Conservation (phyloP, 2,113 vertebrate species). For the Conger conger region DNA sequence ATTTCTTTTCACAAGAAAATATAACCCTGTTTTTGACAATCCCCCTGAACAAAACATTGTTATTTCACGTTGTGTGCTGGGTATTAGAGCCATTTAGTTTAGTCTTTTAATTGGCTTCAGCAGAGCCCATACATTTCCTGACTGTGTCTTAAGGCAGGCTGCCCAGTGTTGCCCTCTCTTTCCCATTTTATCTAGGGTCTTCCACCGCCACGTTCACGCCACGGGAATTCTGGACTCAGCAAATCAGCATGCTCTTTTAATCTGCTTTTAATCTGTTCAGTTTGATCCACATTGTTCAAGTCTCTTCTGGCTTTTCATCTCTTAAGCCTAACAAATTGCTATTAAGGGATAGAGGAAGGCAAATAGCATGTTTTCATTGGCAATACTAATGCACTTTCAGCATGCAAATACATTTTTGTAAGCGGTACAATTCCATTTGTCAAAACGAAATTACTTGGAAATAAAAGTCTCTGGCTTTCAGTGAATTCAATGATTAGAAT, state of each 20-base stretch:
- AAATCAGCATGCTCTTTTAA: neutral
- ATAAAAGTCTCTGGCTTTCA: neutral
- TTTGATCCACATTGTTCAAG: neutral
- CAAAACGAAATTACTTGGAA: neutral
- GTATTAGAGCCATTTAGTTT: conserved; percentile 22
- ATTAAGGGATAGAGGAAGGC: neutral
- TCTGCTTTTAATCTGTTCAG: neutral
- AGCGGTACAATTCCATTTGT: too few relatives aligned
- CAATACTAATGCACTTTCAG: too few relatives aligned
- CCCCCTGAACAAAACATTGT: conserved; percentile 48
- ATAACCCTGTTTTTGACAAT: conserved; percentile 48
- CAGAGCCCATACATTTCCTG: conserved; percentile 36
- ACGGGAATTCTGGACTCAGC: conserved; percentile 20
- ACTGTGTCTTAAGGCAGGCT: conserved; percentile 40
- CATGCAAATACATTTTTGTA: too few relatives aligned
- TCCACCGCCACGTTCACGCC: conserved; percentile 4
- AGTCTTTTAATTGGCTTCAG: conserved; percentile 27
- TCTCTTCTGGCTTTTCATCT: neutral
- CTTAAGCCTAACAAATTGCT: neutral
- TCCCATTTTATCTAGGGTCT: neutral
- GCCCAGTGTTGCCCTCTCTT: conserved; percentile 4
- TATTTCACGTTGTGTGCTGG: conserved; percentile 46
- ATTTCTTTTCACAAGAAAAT: conserved; percentile 50
- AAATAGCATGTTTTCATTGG: neutral
- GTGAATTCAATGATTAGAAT: neutral